A percentile compares a stretch with the other conserved stretches of the same genome.
Evolutionary conservation across 1,140 invertebrate species (phyloP).

Genomic region (Drosophila ercepeae): DNA sequence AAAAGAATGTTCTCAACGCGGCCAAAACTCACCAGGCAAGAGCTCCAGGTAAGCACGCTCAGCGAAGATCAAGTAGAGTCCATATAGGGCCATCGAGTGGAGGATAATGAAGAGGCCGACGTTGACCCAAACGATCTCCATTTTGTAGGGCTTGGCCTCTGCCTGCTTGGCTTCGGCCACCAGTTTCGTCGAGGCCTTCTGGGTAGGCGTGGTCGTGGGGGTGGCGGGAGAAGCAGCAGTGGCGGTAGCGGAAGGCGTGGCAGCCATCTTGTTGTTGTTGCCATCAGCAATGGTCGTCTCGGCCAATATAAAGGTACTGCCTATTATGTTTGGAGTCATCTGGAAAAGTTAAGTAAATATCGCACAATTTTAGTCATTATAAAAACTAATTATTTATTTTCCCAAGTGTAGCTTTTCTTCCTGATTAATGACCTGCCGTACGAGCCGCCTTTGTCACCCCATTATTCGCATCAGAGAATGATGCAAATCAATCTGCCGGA

Average conservation of each 20-base stretch:
- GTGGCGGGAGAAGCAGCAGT: constrained; percentile 23
- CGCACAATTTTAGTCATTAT: neutral
- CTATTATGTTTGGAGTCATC: constrained; percentile 83
- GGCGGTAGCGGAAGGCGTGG: constrained; percentile 40
- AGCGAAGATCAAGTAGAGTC: constrained; percentile 87
- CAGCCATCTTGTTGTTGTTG: constrained; percentile 71
- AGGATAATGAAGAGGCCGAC: constrained; percentile 88
- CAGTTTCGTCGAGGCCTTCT: constrained; percentile 28
- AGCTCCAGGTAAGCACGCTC: constrained; percentile 86
- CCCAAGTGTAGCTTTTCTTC: constrained; percentile 35
- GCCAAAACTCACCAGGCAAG: constrained; percentile 85
- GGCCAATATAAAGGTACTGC: constrained; percentile 79
- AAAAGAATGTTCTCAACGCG: neutral
- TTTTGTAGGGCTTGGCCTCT: constrained; percentile 55
- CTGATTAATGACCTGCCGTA: constrained; percentile 69
- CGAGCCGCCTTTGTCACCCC: constrained; percentile 32
- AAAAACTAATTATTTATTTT: neutral
- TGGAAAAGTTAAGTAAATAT: constrained; percentile 16
- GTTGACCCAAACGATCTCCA: constrained; percentile 90
- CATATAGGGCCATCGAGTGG: constrained; percentile 88
- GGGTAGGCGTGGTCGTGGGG: constrained; percentile 8
- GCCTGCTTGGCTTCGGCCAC: constrained; percentile 8
- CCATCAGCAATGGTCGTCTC: constrained; percentile 77
- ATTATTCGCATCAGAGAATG: constrained; percentile 23
- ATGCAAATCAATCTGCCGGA: constrained; percentile 45